A percentile compares a stretch with the other conserved stretches of the same genome.
phyloP scores from a whole-genome alignment of 1,140 invertebrate genomes.

The Adelges cooleyi region DNA sequence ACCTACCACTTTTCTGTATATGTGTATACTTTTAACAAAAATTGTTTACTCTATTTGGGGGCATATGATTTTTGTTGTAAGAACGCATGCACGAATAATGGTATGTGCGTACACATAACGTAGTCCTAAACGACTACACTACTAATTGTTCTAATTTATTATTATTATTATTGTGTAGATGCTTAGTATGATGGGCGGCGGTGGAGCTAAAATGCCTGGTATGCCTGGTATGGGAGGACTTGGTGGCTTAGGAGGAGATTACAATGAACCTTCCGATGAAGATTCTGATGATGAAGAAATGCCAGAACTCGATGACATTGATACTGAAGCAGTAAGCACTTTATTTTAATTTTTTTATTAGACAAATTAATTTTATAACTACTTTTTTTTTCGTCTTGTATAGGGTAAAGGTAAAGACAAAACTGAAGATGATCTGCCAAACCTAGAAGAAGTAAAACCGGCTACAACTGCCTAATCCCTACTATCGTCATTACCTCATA shows the following conservation, averaged over 20 bases:
- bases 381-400: not conserved
- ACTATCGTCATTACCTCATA: constrained; percentile 21
- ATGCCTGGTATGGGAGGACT: constrained; percentile 44
- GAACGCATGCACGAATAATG: too few relatives aligned
- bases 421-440: not conserved
- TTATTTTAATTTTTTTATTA: not conserved
- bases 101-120: too few relatives aligned
- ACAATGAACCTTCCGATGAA: constrained; percentile 43
- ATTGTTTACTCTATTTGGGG: too few relatives aligned
- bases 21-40: too few relatives aligned
- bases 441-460: constrained; percentile 8
- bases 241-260: constrained; percentile 39
- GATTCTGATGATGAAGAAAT: constrained; percentile 47
- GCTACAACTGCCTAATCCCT: not conserved
- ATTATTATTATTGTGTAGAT: not conserved
- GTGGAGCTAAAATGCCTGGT: constrained; percentile 44
- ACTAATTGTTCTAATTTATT: constrained; percentile 21
- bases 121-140: not conserved
- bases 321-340: not conserved
- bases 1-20: constrained; percentile 1
- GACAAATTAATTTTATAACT: too few relatives aligned
- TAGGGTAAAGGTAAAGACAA: constrained; percentile 10
- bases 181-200: constrained; percentile 40
- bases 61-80: too few relatives aligned
- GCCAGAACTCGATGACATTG: constrained; percentile 43